Conservation (phyloP, 2,797 vertebrate species). For the Semaprochilodus insignis region DNA sequence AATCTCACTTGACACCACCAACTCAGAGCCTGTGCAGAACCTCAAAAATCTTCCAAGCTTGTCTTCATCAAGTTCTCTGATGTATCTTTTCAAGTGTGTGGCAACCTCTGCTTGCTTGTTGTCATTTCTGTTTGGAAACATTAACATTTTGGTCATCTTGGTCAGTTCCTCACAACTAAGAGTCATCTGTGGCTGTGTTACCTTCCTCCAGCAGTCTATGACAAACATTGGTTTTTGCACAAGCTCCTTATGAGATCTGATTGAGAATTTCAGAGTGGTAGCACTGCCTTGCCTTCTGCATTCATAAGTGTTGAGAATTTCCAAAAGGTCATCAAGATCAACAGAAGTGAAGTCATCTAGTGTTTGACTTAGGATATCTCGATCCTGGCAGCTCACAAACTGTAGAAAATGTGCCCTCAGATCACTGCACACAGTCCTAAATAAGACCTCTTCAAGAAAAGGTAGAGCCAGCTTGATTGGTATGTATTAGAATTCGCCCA, state of each 20-base stretch:
- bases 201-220: slow-evolving; percentile 54
- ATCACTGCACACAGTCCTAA: no score
- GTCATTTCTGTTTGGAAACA: background rate
- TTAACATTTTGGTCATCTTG: slow-evolving; percentile 16
- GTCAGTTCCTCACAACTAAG: no score
- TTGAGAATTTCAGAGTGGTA: slow-evolving; percentile 28
- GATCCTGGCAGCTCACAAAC: slow-evolving; percentile 56
- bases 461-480: background rate
- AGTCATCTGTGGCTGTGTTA: no score
- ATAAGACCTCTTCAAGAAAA: background rate
- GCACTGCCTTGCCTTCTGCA: slow-evolving; percentile 40
- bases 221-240: slow-evolving; percentile 52
- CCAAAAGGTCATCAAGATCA: slow-evolving; percentile 55
- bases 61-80: slow-evolving; percentile 45
- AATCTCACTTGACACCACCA: slow-evolving; percentile 9
- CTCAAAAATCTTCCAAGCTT: slow-evolving; percentile 35
- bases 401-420: slow-evolving; percentile 53
- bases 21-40: slow-evolving; percentile 44
- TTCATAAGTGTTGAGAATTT: slow-evolving; percentile 40
- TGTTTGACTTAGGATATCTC: slow-evolving; percentile 49
- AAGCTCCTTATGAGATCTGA: slow-evolving; percentile 54
- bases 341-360: slow-evolving; percentile 41
- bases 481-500: no score
- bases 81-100: slow-evolving; percentile 37
- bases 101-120: slow-evolving; percentile 8